Evolutionary conservation across 2,797 vertebrate genomes (phyloP), one percentile per base, ranked within the genome.

Genomic region (Sus cebifrons): DNA sequence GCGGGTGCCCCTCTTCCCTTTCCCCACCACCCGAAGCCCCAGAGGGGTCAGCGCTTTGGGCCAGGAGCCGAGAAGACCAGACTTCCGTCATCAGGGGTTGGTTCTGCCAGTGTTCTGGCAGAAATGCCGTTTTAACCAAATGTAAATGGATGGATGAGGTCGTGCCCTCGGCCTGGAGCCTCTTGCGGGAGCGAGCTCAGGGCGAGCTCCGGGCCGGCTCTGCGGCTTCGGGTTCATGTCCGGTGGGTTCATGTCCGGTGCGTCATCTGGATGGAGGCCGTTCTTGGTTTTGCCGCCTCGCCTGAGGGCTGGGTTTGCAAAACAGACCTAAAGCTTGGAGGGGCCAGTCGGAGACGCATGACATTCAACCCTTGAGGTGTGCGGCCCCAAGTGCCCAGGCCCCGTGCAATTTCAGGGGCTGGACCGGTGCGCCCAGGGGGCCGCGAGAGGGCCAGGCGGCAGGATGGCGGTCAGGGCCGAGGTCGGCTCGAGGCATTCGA

Each of bases 141-240:
- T 1, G 11, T 4, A 2, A 16, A 11, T 27, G 16, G 49, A 1
- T 36, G 7, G 20, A 9, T 21, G 5, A 27, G 23, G 8, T 0
- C 0, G 25, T 1, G 15, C n/a, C 0, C 7, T 25, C 5, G 0
- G 5, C 60, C 16, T 29, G 71, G 27, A 36, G 73, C 4, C 0
- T 11, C 2, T 44, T 16, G 25, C 1, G 17, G 73, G 52, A 13
- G 2, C 16, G 64, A 7, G 5, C 2, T 7, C 1, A 36, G 17
- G 18, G 18, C 10, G 13, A 15, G 23, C 3, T 10, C n/a, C 2
- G 15, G 36, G 40, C 17, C 4, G 6, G 58, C 7, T 20, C 3
- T 20, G 0, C 0, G 17, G 32, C 15, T 1, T 0, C 14, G 18
- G 1, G 11, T 2, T 10, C 13, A 7, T 5, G 1, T 9, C 62